Percentiles rank a stretch among this genome's conserved stretches.
Conservation (phyloP, 2,888 invertebrate species). For the Deroplatys truncata region DNA sequence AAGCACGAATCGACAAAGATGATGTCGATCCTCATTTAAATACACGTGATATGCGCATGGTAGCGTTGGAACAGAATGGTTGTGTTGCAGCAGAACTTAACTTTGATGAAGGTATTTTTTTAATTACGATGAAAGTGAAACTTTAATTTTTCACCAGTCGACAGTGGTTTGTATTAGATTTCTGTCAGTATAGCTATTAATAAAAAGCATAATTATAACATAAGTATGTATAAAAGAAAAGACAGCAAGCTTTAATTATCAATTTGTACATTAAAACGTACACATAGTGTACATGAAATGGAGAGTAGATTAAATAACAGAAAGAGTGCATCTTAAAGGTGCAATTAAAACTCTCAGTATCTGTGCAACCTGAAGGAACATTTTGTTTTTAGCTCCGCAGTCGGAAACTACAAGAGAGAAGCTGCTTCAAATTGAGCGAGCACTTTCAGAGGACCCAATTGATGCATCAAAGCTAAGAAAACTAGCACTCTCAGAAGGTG, state of each 20-base stretch:
- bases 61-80: slow-evolving; percentile 1
- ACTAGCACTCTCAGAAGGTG: slow-evolving; percentile 61
- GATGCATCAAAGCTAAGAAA: slow-evolving; percentile 55
- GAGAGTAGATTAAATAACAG: too few species aligned
- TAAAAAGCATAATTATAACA: too few species aligned
- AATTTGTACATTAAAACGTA: too few species aligned
- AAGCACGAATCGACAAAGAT: not conserved
- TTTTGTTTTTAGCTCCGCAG: slow-evolving; percentile 49
- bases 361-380: not conserved
- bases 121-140: not conserved
- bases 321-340: too few species aligned
- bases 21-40: not conserved
- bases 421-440: slow-evolving; percentile 55
- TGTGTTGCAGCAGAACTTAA: slow-evolving; percentile 60
- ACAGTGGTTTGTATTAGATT: too few species aligned
- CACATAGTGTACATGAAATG: too few species aligned
- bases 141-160: not conserved
- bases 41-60: not conserved
- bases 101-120: slow-evolving; percentile 60
- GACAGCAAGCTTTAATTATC: too few species aligned
- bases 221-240: too few species aligned
- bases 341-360: not conserved
- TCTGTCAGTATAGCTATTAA: too few species aligned
- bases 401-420: slow-evolving; percentile 59
- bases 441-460: slow-evolving; percentile 48